phyloP scores from a whole-genome alignment of 2,113 vertebrate species.

The Sylvia atricapilla region DNA sequence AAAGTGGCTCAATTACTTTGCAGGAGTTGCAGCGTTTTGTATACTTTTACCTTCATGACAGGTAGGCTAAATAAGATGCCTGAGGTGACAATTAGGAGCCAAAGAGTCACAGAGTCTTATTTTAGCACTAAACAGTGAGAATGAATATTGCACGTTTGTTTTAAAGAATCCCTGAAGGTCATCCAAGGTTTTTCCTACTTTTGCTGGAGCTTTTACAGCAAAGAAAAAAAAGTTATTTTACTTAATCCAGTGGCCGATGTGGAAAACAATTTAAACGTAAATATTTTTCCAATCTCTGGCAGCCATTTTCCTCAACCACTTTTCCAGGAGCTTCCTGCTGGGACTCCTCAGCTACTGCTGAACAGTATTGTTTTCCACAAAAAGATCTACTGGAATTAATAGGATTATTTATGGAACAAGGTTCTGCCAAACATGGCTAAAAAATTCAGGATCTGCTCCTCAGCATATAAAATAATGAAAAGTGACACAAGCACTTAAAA shows the following conservation, averaged over 20 bases:
- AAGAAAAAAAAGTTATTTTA: not conserved
- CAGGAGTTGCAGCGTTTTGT: not conserved
- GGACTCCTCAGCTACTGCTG: not conserved
- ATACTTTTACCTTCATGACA: not conserved
- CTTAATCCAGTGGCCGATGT: not conserved
- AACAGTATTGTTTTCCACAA: not conserved
- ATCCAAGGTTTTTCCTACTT: not conserved
- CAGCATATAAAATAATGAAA: not conserved
- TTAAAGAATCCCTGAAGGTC: not conserved
- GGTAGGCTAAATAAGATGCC: slow-evolving; percentile 20
- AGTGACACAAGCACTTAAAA: not conserved
- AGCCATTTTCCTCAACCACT: not conserved
- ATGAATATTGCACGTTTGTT: not conserved
- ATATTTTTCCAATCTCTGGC: not conserved
- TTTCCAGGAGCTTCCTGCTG: not conserved
- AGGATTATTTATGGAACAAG: slow-evolving; percentile 3
- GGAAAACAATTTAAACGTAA: not conserved
- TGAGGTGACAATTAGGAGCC: slow-evolving; percentile 13
- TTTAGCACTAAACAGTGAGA: not conserved
- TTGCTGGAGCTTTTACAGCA: not conserved
- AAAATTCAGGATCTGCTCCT: not conserved
- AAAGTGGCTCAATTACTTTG: not conserved
- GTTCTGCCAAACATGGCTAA: slow-evolving; percentile 1
- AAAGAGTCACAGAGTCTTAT: not conserved
- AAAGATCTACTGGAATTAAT: not conserved